Percentiles rank a stretch among this genome's conserved stretches.
Conservation (phyloP, 2,113 vertebrate genomes). For the Hippocampus abdominalis region DNA sequence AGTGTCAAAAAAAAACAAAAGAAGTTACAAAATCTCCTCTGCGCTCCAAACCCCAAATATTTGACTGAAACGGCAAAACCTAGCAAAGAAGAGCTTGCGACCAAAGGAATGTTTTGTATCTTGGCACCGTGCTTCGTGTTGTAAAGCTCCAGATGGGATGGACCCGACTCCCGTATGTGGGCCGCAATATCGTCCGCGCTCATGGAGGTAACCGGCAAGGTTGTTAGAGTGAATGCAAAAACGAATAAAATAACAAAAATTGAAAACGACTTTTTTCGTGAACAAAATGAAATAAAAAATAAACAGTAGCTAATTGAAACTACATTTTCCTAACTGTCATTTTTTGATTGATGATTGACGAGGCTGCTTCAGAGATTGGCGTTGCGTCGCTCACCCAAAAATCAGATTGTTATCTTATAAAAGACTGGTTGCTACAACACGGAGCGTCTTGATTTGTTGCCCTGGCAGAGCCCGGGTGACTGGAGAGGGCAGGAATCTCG, state of each 20-base stretch:
- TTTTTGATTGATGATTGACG: conserved; percentile 34
- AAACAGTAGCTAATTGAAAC: too few species aligned
- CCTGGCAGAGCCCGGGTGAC: conserved; percentile 46
- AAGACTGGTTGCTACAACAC: conserved; percentile 59
- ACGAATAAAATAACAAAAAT: too few species aligned
- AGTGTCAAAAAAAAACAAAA: not conserved
- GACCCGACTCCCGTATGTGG: not conserved
- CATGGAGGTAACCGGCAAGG: not conserved
- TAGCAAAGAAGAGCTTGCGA: not conserved
- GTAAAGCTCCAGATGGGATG: not conserved
- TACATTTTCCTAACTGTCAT: too few species aligned
- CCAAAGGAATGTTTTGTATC: conserved; percentile 8
- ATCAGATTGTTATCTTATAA: conserved; percentile 50
- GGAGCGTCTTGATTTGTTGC: conserved; percentile 66
- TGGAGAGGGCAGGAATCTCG: conserved; percentile 62
- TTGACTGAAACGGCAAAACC: conserved; percentile 3
- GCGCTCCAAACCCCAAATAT: not conserved
- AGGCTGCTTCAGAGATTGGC: conserved; percentile 18
- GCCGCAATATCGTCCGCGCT: not conserved
- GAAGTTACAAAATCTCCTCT: not conserved
- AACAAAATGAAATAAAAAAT: too few species aligned
- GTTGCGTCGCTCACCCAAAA: conserved; percentile 26
- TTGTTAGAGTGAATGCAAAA: too few species aligned
- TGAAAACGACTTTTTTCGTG: too few species aligned
- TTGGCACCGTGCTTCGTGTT: not conserved